These are phyloP conservation scores for Picathartes gymnocephalus DNA, from an alignment of 2,113 vertebrate species.

Conservation along the genomic window DNA sequence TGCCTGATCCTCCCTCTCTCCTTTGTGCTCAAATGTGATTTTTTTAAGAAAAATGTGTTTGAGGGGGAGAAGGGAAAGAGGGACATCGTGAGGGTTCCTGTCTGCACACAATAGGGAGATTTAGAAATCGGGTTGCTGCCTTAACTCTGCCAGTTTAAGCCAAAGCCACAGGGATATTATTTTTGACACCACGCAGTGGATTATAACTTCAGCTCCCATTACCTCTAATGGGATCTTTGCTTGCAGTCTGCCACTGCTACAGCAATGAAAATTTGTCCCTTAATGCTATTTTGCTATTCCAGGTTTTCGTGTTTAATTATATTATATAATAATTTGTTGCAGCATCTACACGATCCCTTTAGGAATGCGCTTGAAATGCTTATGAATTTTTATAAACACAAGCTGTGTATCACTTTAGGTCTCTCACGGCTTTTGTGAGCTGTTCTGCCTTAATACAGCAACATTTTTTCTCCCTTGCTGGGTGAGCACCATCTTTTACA, in stretches of 20 bases:
- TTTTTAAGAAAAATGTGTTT: background rate
- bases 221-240: conserved; percentile 29
- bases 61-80: background rate
- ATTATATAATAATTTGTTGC: conserved; percentile 38
- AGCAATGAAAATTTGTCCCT: conserved; percentile 18
- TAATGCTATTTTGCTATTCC: conserved; percentile 38
- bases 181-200: background rate
- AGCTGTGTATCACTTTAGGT: background rate
- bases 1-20: background rate
- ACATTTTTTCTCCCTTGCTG: background rate
- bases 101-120: background rate
- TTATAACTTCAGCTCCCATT: conserved; percentile 45
- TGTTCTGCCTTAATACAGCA: background rate
- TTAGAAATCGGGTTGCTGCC: background rate
- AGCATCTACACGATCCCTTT: background rate
- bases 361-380: background rate
- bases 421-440: background rate
- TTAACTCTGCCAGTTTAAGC: conserved; percentile 17
- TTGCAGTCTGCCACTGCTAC: conserved; percentile 25
- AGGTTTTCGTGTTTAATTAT: conserved; percentile 45
- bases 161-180: conserved; percentile 27
- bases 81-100: background rate
- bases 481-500: background rate
- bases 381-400: conserved; percentile 40
- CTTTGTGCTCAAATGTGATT: background rate